Evolutionary conservation across 1,140 invertebrate species (phyloP).

Genomic region (Leptinotarsa defecta): DNA sequence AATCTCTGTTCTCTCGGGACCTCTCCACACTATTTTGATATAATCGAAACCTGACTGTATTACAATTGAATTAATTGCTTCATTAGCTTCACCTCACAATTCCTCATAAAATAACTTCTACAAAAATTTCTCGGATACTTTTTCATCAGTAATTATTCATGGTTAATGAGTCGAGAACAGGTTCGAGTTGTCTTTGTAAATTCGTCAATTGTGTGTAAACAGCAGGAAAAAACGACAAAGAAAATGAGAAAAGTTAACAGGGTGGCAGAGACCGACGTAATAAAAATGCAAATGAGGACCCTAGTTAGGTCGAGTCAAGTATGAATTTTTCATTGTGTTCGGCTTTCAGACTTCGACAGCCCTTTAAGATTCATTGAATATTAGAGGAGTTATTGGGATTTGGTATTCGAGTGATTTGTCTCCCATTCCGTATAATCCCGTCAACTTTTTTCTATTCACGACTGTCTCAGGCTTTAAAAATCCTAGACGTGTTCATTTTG

Average conservation of each 20-base stretch:
- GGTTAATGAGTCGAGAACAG: not conserved
- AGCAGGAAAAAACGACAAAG: conserved; percentile 35
- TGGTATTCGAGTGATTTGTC: not conserved
- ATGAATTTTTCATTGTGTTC: conserved; percentile 43
- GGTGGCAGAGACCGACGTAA: conserved; percentile 32
- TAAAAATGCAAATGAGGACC: conserved; percentile 42
- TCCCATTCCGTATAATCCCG: no score
- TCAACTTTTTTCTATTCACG: no score
- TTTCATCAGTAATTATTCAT: no score
- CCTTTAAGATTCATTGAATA: not conserved
- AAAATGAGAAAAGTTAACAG: conserved; percentile 33
- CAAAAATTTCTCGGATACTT: no score
- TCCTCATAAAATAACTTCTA: no score
- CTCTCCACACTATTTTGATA: no score
- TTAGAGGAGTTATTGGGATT: not conserved
- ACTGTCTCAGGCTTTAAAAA: no score
- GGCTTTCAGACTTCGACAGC: conserved; percentile 20
- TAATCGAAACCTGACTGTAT: no score
- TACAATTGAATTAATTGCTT: no score
- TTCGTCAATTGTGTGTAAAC: conserved; percentile 36
- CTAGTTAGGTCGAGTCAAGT: conserved; percentile 40
- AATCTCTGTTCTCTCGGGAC: no score
- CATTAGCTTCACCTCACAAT: no score
- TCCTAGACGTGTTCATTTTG: no score
- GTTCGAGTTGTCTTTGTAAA: not conserved